Conservation (phyloP, 2,113 vertebrate genomes). For the Stigmatopora nigra region DNA sequence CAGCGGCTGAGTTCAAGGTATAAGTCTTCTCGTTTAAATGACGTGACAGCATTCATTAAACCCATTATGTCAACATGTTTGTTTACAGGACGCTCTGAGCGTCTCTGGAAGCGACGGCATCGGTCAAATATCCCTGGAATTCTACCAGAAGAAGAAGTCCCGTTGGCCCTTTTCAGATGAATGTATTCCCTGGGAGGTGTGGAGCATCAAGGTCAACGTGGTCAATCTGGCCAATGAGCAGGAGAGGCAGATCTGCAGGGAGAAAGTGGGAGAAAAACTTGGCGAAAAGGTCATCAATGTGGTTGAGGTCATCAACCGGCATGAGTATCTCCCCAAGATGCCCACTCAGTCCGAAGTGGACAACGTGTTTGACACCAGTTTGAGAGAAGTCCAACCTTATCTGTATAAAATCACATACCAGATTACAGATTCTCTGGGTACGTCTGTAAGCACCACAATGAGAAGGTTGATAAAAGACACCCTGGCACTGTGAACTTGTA, state of each 20-base stretch:
- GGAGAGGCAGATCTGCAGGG: slow-evolving; percentile 94
- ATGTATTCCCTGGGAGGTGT: slow-evolving; percentile 97
- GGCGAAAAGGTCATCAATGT: slow-evolving; percentile 97
- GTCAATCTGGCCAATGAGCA: slow-evolving; percentile 93
- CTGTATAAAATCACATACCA: slow-evolving; percentile 95
- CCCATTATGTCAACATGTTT: neutral
- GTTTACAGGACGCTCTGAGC: slow-evolving; percentile 80
- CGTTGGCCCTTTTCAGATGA: slow-evolving; percentile 97
- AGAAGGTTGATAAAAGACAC: slow-evolving; percentile 97
- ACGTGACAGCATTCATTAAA: neutral
- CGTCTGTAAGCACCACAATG: slow-evolving; percentile 95
- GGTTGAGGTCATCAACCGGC: slow-evolving; percentile 95
- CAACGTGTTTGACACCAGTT: slow-evolving; percentile 94
- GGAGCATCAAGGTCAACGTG: slow-evolving; percentile 95
- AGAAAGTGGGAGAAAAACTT: slow-evolving; percentile 96
- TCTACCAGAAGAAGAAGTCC: slow-evolving; percentile 98
- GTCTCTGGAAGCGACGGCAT: slow-evolving; percentile 85
- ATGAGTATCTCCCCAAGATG: slow-evolving; percentile 98
- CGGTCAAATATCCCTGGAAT: slow-evolving; percentile 94
- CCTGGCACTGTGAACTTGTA: slow-evolving; percentile 74
- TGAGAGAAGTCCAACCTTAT: slow-evolving; percentile 96
- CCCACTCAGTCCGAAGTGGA: slow-evolving; percentile 97
- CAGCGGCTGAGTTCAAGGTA: slow-evolving; percentile 91
- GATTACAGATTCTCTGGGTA: slow-evolving; percentile 90
- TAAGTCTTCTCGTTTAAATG: neutral